These are phyloP conservation scores for Lasius platythorax DNA, from an alignment of 2,888 invertebrate genomes.

Conservation along the genomic window DNA sequence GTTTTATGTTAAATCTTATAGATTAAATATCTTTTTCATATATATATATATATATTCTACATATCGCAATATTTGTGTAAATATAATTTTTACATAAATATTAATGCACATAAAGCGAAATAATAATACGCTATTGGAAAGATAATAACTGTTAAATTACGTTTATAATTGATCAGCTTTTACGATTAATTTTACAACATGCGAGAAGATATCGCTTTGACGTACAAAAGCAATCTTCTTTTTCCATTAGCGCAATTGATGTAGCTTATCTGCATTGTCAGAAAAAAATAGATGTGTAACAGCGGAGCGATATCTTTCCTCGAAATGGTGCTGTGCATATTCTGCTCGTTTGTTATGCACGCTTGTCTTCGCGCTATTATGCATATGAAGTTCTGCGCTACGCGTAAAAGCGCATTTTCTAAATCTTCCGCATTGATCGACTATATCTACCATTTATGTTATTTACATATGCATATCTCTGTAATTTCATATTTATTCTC, in stretches of 20 bases:
- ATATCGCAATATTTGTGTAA: neutral
- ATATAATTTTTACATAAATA: neutral
- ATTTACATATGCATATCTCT: neutral
- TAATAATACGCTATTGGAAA: too few relatives aligned
- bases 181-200: neutral
- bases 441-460: neutral
- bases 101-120: neutral
- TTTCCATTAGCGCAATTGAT: conserved; percentile 8
- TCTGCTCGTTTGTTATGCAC: conserved; percentile 4
- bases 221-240: neutral
- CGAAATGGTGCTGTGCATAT: neutral
- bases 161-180: neutral
- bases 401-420: neutral
- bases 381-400: neutral
- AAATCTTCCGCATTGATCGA: neutral
- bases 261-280: neutral
- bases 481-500: neutral
- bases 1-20: neutral
- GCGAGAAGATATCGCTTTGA: neutral
- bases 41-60: neutral
- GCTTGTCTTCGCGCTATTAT: neutral
- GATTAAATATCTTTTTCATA: neutral
- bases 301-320: conserved; percentile 10
- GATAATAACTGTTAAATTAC: neutral
- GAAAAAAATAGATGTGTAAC: conserved; percentile 11